Base-by-base conservation (phyloP, 2,888 invertebrate genomes). In the Poecilobothrus nobilitatus region DNA sequence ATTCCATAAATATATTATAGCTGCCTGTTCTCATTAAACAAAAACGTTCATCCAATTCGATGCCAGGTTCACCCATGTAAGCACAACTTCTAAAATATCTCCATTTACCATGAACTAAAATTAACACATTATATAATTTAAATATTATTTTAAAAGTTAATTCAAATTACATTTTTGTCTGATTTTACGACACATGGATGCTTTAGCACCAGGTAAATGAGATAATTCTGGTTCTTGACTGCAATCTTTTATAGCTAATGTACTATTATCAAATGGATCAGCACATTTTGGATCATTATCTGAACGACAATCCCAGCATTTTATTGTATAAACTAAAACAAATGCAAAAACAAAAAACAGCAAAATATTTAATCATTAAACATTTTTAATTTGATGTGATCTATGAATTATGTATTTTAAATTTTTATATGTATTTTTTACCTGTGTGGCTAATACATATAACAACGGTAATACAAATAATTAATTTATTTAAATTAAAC, bases 1-100 rank as follows among this genome's bases (percentile, higher is more conserved):
- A 94, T 81, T 96, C 95, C 84, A 94, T 90, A 79, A 95, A 95
- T 73, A 96, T 94, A 78, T 96, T 94, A 81, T 93, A 94, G 1
- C 93, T 93, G 22, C 95, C 95, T 0, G 93, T 92, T 75, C 94
- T 85, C 91, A 95, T 92, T 15, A 94, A 83, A 75, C 95, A 95
- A 81, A 91, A 95, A 68, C 95, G 85, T 80, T 95, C 95, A 75
- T 95, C 95, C 0, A 94, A 93, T 75, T 87, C 88, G 67, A 95
- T 91, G 0, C 95, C 95, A 0, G 94, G 93, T 74, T 94, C 94
- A 0, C 95, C 95, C 76, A 95, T 85, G 77, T 90, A 94, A 0
- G 95, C 95, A 81, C 95, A 96, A 76, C 89, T 90, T 71, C 95
- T 85, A 77, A 92, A 91, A 80, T 92, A 94, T 69, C 92, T 85